Evolutionary conservation across 2,113 vertebrate genomes (phyloP), one percentile per base, ranked within the genome.

Genomic region (Psilopogon haemacephalus): DNA sequence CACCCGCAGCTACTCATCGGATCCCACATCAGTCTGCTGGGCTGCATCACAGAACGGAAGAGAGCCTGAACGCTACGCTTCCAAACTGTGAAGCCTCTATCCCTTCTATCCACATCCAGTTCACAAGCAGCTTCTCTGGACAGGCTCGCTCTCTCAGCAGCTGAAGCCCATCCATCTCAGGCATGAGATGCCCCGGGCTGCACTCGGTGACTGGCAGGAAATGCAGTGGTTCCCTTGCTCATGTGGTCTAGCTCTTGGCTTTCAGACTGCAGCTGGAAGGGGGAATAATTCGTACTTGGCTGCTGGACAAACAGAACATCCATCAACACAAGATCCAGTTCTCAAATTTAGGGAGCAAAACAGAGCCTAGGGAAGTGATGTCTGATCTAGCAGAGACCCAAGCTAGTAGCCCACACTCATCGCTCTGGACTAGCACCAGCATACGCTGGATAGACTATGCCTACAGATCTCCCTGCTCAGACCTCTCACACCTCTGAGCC

Each of bases 181-280:
- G 81, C 89, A 75, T 63, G 94, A 96, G 89, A 82, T 92, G 92
- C 90, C 92, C 92, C 86, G 70, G 89, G 95, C 94, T 93, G 91
- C 84, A 52, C 82, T 94, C 87, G 27, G 67, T 40, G 86, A 27
- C 94, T 95, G 95, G 87, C 89, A 94, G 89, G 93, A 94, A 93
- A 89, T 8, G 1, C 86, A 79, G 89, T 83, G 89, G 59, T 85
- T 96, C 91, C 78, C 93, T 17, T 46, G 87, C 78, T 91, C 21
- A 92, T 93, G 93, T 84, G 93, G 89, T 94, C 12, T 70, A 76
- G 89, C 71, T 93, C 84, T 92, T 96, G 94, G 93, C 96, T 95
- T 64, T 65, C 78, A 76, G 60, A 4, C 56, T 56, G 91, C 24
- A 40, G 55, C 30, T 95, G 93, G 93, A 91, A 95, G 42, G 82